Evolutionary conservation across 2,888 invertebrate genomes (phyloP).

Genomic region (Mechanitis mazaeus): DNA sequence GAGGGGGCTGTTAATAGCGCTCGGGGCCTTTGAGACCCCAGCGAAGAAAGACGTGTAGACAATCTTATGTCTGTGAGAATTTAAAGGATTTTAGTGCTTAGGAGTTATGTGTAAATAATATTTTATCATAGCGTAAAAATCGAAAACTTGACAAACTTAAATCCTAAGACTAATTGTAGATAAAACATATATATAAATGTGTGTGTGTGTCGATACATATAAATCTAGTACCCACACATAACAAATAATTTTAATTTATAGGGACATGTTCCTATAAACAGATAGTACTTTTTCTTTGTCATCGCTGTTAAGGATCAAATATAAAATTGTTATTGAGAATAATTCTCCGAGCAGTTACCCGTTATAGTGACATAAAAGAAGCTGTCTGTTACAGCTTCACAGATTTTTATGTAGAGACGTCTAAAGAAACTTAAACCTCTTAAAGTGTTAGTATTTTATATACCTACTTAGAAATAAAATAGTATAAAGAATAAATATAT

Average conservation of each 20-base stretch:
- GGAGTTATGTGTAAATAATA: too few species aligned
- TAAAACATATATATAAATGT: too few species aligned
- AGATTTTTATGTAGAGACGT: slow-evolving; percentile 21
- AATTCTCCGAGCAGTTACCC: not conserved
- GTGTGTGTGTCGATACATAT: too few species aligned
- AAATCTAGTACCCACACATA: too few species aligned
- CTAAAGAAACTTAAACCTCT: not conserved
- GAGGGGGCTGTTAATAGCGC: slow-evolving; percentile 60
- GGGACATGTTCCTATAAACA: too few species aligned
- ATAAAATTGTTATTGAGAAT: not conserved
- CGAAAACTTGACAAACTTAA: too few species aligned
- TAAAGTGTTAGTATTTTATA: not conserved
- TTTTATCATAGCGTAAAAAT: too few species aligned
- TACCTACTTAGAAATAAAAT: too few species aligned
- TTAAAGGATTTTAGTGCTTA: not conserved
- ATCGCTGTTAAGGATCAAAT: not conserved
- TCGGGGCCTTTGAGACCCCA: slow-evolving; percentile 34
- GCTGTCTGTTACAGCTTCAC: slow-evolving; percentile 11
- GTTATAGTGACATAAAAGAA: slow-evolving; percentile 11
- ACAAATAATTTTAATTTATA: too few species aligned
- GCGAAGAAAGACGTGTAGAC: slow-evolving; percentile 11
- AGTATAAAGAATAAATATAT: too few species aligned
- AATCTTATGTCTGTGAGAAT: not conserved
- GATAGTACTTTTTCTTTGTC: not conserved
- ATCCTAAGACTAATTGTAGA: too few species aligned